Conservation (phyloP, 2,113 vertebrate genomes). For the Struthio camelus region DNA sequence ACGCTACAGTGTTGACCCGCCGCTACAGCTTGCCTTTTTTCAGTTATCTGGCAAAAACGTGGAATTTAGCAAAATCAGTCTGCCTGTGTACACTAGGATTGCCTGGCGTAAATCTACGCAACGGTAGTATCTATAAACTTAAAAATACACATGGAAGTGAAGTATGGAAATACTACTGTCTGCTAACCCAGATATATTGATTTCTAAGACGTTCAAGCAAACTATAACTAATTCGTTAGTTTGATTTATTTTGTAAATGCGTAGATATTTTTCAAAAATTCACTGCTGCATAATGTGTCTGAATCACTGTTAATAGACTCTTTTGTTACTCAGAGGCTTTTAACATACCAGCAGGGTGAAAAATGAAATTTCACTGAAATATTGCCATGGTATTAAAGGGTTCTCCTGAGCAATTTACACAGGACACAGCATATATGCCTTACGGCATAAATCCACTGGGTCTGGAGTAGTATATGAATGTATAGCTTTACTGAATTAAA, state of each 20-base stretch:
- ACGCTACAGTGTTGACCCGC: not conserved
- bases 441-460: not conserved
- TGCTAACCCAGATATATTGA: not conserved
- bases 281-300: not conserved
- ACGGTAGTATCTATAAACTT: not conserved
- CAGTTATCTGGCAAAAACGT: not conserved
- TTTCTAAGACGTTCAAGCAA: constrained; percentile 6
- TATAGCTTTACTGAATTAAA: not conserved
- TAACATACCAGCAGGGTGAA: not conserved
- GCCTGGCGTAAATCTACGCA: not conserved
- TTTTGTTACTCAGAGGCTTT: constrained; percentile 2
- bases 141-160: constrained; percentile 2
- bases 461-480: not conserved
- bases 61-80: not conserved
- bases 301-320: not conserved
- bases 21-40: not conserved
- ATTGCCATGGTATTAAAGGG: not conserved
- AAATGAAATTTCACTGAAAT: constrained; percentile 2
- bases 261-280: constrained; percentile 33
- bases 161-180: not conserved
- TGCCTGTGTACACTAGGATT: not conserved
- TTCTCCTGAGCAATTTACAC: not conserved
- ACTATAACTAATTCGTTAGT: not conserved
- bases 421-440: not conserved
- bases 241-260: constrained; percentile 17